Conservation (phyloP, 2,888 invertebrate genomes). For the Strigamia crassipes region DNA sequence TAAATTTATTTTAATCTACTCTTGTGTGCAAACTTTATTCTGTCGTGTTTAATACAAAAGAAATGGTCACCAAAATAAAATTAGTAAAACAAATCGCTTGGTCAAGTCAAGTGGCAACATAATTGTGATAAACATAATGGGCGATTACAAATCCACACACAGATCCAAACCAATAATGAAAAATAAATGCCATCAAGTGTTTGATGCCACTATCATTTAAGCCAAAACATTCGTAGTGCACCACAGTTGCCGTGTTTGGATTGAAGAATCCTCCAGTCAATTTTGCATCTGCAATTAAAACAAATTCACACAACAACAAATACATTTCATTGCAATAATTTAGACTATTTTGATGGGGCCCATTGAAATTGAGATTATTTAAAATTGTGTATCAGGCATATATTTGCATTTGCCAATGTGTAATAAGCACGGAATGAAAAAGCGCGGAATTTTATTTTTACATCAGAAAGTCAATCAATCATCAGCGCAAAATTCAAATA, state of each 20-base stretch:
- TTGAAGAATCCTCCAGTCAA: neutral
- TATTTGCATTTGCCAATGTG: too few relatives aligned
- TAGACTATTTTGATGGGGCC: too few relatives aligned
- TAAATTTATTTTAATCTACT: neutral
- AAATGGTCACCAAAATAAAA: neutral
- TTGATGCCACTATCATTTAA: neutral
- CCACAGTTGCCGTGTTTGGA: neutral
- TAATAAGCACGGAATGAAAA: too few relatives aligned
- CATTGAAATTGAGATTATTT: too few relatives aligned
- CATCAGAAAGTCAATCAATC: too few relatives aligned
- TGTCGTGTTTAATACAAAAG: too few relatives aligned
- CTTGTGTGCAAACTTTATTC: too few relatives aligned
- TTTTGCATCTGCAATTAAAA: neutral
- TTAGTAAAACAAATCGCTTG: too few relatives aligned
- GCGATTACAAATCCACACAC: neutral
- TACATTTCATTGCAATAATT: too few relatives aligned
- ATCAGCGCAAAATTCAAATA: too few relatives aligned
- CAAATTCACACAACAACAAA: neutral
- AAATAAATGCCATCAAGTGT: neutral
- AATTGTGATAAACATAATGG: neutral
- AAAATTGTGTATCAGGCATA: too few relatives aligned
- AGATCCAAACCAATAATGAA: slow-evolving; percentile 3
- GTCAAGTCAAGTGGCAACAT: neutral
- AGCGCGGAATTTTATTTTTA: too few relatives aligned
- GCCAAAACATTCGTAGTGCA: neutral